These are phyloP conservation scores for Eolophus roseicapilla DNA, from an alignment of 2,113 vertebrate species.

Conservation along the genomic window DNA sequence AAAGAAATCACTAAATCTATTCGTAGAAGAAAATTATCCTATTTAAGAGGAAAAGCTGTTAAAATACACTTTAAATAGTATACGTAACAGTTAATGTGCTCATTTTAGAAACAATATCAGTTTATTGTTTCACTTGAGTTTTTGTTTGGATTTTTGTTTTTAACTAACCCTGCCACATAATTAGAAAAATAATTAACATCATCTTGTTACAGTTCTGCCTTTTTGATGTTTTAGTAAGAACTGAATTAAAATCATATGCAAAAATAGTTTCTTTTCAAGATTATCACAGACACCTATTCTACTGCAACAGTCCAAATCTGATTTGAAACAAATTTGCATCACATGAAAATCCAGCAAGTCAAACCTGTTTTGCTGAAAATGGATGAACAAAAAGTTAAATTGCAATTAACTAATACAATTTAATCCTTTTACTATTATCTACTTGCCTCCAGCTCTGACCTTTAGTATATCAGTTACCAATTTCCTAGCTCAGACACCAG, in stretches of 20 bases:
- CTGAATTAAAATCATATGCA: not conserved
- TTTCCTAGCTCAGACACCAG: constrained; percentile 55
- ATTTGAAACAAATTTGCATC: not conserved
- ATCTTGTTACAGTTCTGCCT: not conserved
- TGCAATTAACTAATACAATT: constrained; percentile 34
- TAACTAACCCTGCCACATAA: not conserved
- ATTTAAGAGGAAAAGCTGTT: not conserved
- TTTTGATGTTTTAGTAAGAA: not conserved
- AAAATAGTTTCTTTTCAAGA: not conserved
- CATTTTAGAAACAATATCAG: not conserved
- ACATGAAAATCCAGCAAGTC: not conserved
- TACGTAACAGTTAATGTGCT: not conserved
- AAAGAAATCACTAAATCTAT: not conserved
- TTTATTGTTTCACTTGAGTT: not conserved
- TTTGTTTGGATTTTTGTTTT: not conserved
- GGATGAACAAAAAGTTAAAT: not conserved
- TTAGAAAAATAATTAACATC: not conserved
- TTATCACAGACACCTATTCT: not conserved
- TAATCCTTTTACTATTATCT: constrained; percentile 8
- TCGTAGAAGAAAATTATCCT: not conserved
- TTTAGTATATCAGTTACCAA: constrained; percentile 6
- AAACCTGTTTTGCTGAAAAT: not conserved
- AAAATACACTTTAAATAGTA: not conserved
- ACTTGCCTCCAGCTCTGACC: constrained; percentile 27
- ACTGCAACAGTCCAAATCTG: not conserved